Conservation (phyloP, 2,888 invertebrate genomes). For the Amphipyra berbera region DNA sequence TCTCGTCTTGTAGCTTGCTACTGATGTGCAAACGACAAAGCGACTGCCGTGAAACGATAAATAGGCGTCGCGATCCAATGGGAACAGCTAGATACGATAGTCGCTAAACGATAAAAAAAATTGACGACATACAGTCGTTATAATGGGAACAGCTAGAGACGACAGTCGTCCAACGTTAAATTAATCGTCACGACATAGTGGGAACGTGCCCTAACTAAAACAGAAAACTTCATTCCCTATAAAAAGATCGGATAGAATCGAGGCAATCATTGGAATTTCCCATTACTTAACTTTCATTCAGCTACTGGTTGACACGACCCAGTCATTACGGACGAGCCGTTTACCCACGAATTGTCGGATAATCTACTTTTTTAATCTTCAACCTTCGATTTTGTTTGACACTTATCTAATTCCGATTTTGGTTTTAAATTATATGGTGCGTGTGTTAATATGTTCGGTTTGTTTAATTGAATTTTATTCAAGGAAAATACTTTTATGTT, state of each 20-base stretch:
- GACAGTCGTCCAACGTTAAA: too few species aligned
- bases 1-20: too few species aligned
- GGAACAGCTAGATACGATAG: too few species aligned
- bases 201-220: too few species aligned
- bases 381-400: constrained; percentile 59
- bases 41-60: too few species aligned
- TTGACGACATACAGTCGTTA: too few species aligned
- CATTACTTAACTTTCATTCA: constrained; percentile 51
- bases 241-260: neutral
- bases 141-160: too few species aligned
- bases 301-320: constrained; percentile 71
- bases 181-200: too few species aligned
- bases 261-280: constrained; percentile 55
- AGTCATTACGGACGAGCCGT: constrained; percentile 70
- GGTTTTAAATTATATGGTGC: neutral
- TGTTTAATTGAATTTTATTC: neutral
- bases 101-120: too few species aligned
- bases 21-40: too few species aligned
- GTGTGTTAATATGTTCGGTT: neutral
- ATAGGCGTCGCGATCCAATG: too few species aligned
- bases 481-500: neutral
- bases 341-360: constrained; percentile 73
- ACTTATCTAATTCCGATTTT: constrained; percentile 25
- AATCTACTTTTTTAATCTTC: constrained; percentile 81
- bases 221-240: neutral